Percentiles rank a stretch among this genome's conserved stretches.
Conservation (phyloP, 1,140 invertebrate genomes). For the Leptopilina clavipes region DNA sequence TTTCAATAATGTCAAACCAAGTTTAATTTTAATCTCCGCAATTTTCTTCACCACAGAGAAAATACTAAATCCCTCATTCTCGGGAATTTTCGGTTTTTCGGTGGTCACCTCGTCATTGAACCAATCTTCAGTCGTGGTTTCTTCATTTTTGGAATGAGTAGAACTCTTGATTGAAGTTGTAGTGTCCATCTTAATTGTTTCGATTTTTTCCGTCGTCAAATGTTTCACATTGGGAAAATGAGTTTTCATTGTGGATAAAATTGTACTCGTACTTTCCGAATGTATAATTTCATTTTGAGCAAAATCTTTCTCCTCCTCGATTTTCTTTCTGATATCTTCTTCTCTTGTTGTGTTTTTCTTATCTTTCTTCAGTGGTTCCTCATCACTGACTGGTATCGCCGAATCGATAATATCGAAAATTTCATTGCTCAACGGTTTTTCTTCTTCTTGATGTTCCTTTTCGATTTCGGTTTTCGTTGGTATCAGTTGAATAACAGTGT, state of each 20-base stretch:
- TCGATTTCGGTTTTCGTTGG: slow-evolving; percentile 63
- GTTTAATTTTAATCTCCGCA: slow-evolving; percentile 73
- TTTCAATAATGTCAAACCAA: slow-evolving; percentile 74
- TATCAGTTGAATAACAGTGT: slow-evolving; percentile 66
- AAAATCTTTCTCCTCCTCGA: slow-evolving; percentile 36
- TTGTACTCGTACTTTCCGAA: neutral
- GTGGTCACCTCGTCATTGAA: slow-evolving; percentile 52
- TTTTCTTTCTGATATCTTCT: slow-evolving; percentile 40
- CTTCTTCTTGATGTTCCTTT: slow-evolving; percentile 57
- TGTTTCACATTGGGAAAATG: slow-evolving; percentile 40
- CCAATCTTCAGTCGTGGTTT: slow-evolving; percentile 58
- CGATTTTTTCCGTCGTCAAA: neutral
- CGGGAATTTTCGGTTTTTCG: slow-evolving; percentile 48
- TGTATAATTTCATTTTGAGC: neutral
- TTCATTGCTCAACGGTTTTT: slow-evolving; percentile 69
- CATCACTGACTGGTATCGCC: no score
- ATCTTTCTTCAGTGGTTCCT: no score
- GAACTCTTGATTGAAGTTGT: neutral
- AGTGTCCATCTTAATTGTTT: neutral
- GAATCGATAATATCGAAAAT: slow-evolving; percentile 71
- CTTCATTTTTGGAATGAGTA: slow-evolving; percentile 10
- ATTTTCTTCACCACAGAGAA: slow-evolving; percentile 72
- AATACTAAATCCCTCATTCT: slow-evolving; percentile 65
- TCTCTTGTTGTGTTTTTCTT: slow-evolving; percentile 38
- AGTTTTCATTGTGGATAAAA: slow-evolving; percentile 24